A percentile compares a stretch with the other conserved stretches of the same genome.
phyloP scores from a whole-genome alignment of 2,113 vertebrate genomes.

The Grus americana region DNA sequence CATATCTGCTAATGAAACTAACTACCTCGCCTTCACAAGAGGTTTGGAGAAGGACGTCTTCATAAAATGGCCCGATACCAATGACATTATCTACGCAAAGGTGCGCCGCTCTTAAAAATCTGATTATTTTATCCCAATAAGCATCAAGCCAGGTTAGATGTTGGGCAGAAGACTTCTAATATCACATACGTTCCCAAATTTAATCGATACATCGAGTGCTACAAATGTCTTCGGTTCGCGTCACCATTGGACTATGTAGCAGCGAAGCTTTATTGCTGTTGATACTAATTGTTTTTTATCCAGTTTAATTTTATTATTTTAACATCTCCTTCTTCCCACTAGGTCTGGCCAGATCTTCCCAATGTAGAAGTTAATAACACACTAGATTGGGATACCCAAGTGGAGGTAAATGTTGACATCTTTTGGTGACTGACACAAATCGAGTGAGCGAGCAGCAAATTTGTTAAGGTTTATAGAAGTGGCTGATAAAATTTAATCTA shows the following conservation, averaged over 20 bases:
- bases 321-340: not conserved
- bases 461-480: rapidly evolving
- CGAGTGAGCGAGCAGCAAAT: not conserved
- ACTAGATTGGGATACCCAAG: conserved; percentile 84
- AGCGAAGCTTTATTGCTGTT: not conserved
- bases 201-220: not conserved
- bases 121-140: not conserved
- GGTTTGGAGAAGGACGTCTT: conserved; percentile 82
- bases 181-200: not conserved
- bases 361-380: conserved; percentile 71
- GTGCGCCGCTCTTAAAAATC: conserved; percentile 56
- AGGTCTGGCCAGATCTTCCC: conserved; percentile 96
- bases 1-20: conserved; percentile 88
- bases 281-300: too few species aligned
- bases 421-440: not conserved
- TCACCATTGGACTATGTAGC: rapidly evolving
- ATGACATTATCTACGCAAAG: conserved; percentile 87
- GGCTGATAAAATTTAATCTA: too few species aligned
- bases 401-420: conserved; percentile 73
- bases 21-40: conserved; percentile 77
- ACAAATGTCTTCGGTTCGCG: too few species aligned
- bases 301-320: not conserved
- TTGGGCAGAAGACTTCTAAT: not conserved
- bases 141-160: not conserved
- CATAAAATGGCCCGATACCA: conserved; percentile 83